phyloP scores from a whole-genome alignment of 1,140 invertebrate genomes.

The Alviniconcha marisindica region DNA sequence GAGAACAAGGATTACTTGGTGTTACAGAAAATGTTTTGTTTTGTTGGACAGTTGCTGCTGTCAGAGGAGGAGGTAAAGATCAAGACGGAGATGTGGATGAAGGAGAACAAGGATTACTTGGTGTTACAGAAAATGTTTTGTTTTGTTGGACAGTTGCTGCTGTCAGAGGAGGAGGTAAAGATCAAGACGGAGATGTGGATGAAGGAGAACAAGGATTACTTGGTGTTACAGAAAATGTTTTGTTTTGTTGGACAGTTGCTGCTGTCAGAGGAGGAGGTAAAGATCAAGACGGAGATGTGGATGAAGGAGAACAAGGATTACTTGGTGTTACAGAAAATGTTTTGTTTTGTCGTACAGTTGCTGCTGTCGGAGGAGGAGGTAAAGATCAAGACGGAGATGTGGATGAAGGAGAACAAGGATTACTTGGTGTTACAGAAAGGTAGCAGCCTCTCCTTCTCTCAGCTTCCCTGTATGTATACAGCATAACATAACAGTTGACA shows the following conservation, averaged over 20 bases:
- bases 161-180: conserved; percentile 87
- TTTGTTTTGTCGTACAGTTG: conserved; percentile 77
- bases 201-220: conserved; percentile 88
- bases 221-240: conserved; percentile 85
- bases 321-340: conserved; percentile 86
- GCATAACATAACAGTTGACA: no score
- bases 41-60: conserved; percentile 87
- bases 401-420: conserved; percentile 89
- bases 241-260: conserved; percentile 84
- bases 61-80: conserved; percentile 85
- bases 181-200: conserved; percentile 92
- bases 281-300: conserved; percentile 90
- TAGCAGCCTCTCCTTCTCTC: conserved; percentile 69
- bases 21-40: no score
- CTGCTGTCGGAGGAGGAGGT: conserved; percentile 90
- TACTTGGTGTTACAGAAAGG: conserved; percentile 90
- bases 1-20: conserved; percentile 90
- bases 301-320: conserved; percentile 89
- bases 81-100: conserved; percentile 90
- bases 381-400: conserved; percentile 86
- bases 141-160: conserved; percentile 86
- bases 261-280: conserved; percentile 87
- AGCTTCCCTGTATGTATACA: no score
- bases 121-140: no score
- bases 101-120: conserved; percentile 89